Evolutionary conservation across 2,797 vertebrate species (phyloP), one percentile per base, ranked within the genome.

Genomic region (Mormyrus hasselquistii): DNA sequence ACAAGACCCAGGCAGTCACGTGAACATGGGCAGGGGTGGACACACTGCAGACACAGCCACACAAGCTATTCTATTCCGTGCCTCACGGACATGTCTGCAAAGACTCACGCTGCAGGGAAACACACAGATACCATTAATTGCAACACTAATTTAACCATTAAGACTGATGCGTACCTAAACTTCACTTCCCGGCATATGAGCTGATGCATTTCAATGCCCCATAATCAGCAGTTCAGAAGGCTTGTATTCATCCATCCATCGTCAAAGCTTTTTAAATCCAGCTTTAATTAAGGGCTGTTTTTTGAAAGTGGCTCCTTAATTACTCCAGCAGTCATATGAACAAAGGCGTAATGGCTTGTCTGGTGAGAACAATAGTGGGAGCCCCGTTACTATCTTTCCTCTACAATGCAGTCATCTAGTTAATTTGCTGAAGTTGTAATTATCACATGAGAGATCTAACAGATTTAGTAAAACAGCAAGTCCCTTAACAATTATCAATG

Each of bases 1-100:
- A 92, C 73, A 93, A 90, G 84, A 90, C 90, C 90, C 90, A 92
- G 90, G 88, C 89, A 89, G 59, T 90, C 90, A 87, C 89, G 87
- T 62, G 88, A 83, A 90, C 88, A 89, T 89, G 47, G 14, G 62
- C n/a, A 89, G 57, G 62, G 52, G 41, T 52, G 25, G 25, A 22
- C 8, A 29, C 34, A 50, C 29, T 59, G 8, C 88, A 50, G 4
- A 52, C 57, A 38, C 25, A 93, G 76, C 49, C 91, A 87, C 76
- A 59, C 41, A 12, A 41, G 8, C 57, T 41, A 41, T 16, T 69
- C n/a, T 44, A 19, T 62, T 19, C 41, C n/a, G 41, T 47, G 29
- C 49, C 57, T 44, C 38, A 87, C 86, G 91, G 91, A 92, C 90
- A 92, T 44, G 53, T 38, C 59, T 82, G 41, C 69, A 73, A 14